Evolutionary conservation across 2,113 vertebrate genomes (phyloP), one percentile per base, ranked within the genome.

Genomic region (Trematocara nigrifrons): DNA sequence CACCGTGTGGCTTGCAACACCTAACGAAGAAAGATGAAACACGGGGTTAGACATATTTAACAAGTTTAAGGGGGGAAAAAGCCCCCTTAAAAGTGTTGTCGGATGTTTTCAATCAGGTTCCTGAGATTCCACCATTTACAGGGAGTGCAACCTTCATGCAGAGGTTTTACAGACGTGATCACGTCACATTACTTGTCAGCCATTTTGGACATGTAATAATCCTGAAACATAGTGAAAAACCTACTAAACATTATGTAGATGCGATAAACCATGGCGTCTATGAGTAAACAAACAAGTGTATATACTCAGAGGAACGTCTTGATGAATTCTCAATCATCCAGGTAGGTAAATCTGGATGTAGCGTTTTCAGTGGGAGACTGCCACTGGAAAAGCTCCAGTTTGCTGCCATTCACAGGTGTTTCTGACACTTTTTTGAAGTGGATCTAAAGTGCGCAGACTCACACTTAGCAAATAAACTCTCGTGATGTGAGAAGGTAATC

Each of bases 1-100:
- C 29, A 71, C 82, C 4, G 35, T 87, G 59, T 93, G 91, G 77
- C 66, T 95, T 59, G 95, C 92, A 16, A 97, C 88, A 20, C 98
- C 98, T 99, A 88, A 5, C 3, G 29, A 29, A 40, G 5, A 82
- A 33, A 79, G 6, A 6, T 3, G 4, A 82, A 51, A 76, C 45
- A 51, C 4, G 29, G 2, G 6, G 15, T 18, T 15, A 11, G 29
- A 29, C 4, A 42, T 15, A 26, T 57, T 80, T 57, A 29, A 35
- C 18, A 54, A 22, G 7, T 20, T 16, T 40, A 22, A 13, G 10
- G 26, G 26, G 4, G 26, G 5, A 29, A 29, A 29, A 29, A 29
- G 26, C 26, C 26, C 26, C 26, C 26, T 29, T 29, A 29, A 29
- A 29, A 29, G 26, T 29, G 3, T 13, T 45, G 40, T 49, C 0